These are phyloP conservation scores for Tragelaphus buxtoni DNA, from an alignment of 2,113 vertebrate genomes.

Conservation along the genomic window DNA sequence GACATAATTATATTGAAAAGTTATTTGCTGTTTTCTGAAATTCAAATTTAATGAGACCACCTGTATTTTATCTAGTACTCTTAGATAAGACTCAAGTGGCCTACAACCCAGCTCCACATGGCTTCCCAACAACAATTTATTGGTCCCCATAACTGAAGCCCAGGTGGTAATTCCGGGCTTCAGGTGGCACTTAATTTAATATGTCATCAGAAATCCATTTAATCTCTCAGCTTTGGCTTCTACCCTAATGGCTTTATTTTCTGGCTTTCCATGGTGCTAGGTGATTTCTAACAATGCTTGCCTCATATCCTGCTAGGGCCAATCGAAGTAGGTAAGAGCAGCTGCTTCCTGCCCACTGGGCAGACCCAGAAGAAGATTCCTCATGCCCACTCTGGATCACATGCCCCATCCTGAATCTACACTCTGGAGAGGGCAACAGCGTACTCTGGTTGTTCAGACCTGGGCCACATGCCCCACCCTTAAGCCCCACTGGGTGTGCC, in stretches of 20 bases:
- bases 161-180: slow-evolving; percentile 38
- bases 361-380: neutral
- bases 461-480: neutral
- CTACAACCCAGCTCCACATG: neutral
- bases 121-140: neutral
- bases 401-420: rapidly evolving
- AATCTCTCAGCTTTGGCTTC: slow-evolving; percentile 7
- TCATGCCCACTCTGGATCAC: neutral
- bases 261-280: neutral
- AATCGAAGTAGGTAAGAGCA: neutral
- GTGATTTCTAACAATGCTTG: neutral
- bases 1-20: neutral
- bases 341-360: neutral
- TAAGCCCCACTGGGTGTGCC: no score
- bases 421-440: rapidly evolving
- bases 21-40: neutral
- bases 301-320: neutral
- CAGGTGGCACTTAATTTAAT: slow-evolving; percentile 27
- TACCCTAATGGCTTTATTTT: slow-evolving; percentile 31
- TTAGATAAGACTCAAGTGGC: neutral
- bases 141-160: neutral
- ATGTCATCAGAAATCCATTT: slow-evolving; percentile 31
- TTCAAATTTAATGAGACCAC: neutral
- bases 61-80: neutral
- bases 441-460: neutral